phyloP scores from a whole-genome alignment of 1,140 invertebrate species.

The Hormaphis cornu region DNA sequence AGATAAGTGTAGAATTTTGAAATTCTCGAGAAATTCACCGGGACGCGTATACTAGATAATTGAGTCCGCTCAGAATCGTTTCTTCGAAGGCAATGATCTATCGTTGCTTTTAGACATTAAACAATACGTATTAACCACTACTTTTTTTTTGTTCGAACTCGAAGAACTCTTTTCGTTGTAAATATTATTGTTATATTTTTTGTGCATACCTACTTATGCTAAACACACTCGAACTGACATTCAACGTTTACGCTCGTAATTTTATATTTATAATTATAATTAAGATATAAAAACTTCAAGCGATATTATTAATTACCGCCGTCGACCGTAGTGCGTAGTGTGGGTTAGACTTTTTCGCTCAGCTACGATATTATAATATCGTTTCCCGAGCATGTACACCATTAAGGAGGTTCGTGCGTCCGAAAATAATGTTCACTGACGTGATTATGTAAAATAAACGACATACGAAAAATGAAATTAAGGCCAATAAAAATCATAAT shows the following conservation, averaged over 20 bases:
- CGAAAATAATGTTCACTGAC: constrained; percentile 27
- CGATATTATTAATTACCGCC: constrained; percentile 22
- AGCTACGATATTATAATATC: not conserved
- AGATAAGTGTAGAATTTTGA: too few species aligned
- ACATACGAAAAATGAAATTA: constrained; percentile 32
- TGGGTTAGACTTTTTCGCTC: not conserved
- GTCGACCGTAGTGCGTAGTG: not conserved
- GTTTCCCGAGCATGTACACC: constrained; percentile 14
- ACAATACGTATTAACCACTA: too few species aligned
- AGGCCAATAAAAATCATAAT: constrained; percentile 33
- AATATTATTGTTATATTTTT: too few species aligned
- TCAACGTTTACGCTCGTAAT: not conserved
- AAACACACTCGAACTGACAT: not conserved
- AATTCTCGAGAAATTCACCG: too few species aligned
- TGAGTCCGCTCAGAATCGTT: too few species aligned
- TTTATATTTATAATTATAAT: constrained; percentile 10
- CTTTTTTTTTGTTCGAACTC: too few species aligned
- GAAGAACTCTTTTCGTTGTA: too few species aligned
- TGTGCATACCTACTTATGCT: too few species aligned
- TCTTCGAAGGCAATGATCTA: too few species aligned
- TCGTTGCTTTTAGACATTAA: too few species aligned
- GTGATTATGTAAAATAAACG: constrained; percentile 32
- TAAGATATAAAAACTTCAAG: constrained; percentile 30
- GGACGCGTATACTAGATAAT: too few species aligned
- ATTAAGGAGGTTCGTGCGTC: constrained; percentile 24